Evolutionary conservation across 2,888 invertebrate species (phyloP).

Genomic region (Gymnosoma rotundatum): DNA sequence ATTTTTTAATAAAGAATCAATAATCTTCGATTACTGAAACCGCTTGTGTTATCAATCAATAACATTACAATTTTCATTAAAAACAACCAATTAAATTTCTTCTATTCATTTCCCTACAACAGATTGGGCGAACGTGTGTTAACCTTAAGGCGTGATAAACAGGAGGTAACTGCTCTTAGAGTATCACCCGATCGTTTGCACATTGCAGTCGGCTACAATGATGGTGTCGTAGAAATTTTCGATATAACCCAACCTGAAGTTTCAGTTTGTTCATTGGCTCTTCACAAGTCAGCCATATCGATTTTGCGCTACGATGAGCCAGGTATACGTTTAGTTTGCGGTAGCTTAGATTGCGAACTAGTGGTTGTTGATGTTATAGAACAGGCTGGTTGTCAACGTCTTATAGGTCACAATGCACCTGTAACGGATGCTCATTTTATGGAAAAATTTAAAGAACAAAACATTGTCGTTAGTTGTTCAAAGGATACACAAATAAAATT

Average conservation of each 20-base stretch:
- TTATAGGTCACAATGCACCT: slow-evolving; percentile 95
- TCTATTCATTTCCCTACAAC: not conserved
- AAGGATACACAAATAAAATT: slow-evolving; percentile 98
- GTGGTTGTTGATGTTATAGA: slow-evolving; percentile 97
- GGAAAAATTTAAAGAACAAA: slow-evolving; percentile 80
- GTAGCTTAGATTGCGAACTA: slow-evolving; percentile 94
- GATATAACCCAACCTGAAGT: slow-evolving; percentile 88
- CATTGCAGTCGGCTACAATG: slow-evolving; percentile 95
- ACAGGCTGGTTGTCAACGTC: slow-evolving; percentile 93
- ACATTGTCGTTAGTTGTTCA: slow-evolving; percentile 90
- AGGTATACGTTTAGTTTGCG: slow-evolving; percentile 94
- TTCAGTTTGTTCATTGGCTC: slow-evolving; percentile 85
- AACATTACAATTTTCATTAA: no score
- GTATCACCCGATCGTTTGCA: slow-evolving; percentile 89
- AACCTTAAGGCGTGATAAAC: slow-evolving; percentile 90
- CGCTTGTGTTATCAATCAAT: no score
- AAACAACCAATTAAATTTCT: not conserved
- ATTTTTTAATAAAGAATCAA: no score
- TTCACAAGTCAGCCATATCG: slow-evolving; percentile 93
- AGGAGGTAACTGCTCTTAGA: slow-evolving; percentile 89
- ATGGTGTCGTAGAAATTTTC: slow-evolving; percentile 93
- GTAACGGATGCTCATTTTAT: slow-evolving; percentile 92
- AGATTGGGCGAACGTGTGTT: slow-evolving; percentile 85
- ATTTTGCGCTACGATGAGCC: slow-evolving; percentile 91
- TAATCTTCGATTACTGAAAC: no score